A percentile compares a stretch with the other conserved stretches of the same genome.
Conservation (phyloP, 2,113 vertebrate genomes). For the Bufo bufo region DNA sequence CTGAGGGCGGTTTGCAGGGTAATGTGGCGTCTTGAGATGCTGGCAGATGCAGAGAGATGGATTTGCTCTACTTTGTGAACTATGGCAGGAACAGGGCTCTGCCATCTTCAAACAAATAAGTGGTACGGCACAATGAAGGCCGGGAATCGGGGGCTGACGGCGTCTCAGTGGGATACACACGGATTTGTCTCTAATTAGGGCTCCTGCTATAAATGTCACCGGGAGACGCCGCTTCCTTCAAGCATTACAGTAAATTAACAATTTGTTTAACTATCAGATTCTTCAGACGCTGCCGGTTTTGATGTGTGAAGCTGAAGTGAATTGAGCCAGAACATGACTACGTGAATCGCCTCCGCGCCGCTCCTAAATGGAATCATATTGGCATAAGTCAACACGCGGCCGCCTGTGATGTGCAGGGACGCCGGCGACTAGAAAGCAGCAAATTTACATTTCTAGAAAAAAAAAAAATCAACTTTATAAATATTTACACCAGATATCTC, state of each 20-base stretch:
- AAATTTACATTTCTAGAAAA: constrained; percentile 37
- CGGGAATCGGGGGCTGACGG: constrained; percentile 51
- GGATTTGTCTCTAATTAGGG: constrained; percentile 62
- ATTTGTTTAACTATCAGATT: constrained; percentile 60
- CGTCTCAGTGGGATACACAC: constrained; percentile 56
- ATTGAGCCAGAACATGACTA: constrained; percentile 25
- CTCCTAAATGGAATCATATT: constrained; percentile 30
- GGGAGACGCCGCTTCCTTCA: constrained; percentile 53
- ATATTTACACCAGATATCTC: constrained; percentile 31
- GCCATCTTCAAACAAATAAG: constrained; percentile 59
- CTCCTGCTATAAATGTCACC: constrained; percentile 60
- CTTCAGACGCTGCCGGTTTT: constrained; percentile 58
- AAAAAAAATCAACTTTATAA: constrained; percentile 41
- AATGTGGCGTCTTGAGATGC: constrained; percentile 1
- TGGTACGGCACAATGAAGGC: constrained; percentile 55
- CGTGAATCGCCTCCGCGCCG: constrained; percentile 27
- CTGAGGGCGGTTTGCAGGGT: background rate
- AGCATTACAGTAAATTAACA: constrained; percentile 60
- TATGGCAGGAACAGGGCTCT: constrained; percentile 35
- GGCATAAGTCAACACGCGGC: constrained; percentile 30
- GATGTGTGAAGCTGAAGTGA: constrained; percentile 13
- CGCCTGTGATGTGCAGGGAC: constrained; percentile 33
- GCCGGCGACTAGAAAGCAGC: background rate
- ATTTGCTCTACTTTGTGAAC: constrained; percentile 48
- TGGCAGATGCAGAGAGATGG: background rate